These are phyloP conservation scores for Steinernema khuongi DNA, from an alignment of 1,140 invertebrate genomes.

Conservation along the genomic window DNA sequence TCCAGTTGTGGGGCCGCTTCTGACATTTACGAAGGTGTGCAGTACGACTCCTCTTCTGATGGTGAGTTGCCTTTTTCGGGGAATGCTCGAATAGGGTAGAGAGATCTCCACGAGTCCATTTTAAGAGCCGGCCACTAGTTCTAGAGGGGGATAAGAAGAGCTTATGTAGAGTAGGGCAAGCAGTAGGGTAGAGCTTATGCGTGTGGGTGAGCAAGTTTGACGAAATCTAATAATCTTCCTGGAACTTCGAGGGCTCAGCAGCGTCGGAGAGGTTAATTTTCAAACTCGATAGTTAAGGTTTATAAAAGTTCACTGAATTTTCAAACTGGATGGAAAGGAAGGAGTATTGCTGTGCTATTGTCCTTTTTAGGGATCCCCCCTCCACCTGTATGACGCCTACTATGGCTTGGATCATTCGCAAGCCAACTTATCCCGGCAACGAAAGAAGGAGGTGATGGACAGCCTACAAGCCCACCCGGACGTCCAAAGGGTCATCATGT, in stretches of 20 bases:
- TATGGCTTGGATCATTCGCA: constrained; percentile 48
- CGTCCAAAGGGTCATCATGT: constrained; percentile 86
- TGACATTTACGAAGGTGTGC: too few relatives aligned
- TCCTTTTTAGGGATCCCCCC: constrained; percentile 44
- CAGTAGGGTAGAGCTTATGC: neutral
- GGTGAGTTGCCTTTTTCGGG: constrained; percentile 32
- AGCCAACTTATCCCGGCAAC: constrained; percentile 20
- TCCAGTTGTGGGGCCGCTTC: too few relatives aligned
- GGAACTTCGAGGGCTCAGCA: neutral
- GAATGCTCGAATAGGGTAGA: too few relatives aligned
- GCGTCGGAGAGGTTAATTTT: neutral
- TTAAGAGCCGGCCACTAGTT: too few relatives aligned
- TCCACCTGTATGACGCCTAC: constrained; percentile 50
- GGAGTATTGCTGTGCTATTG: constrained; percentile 16
- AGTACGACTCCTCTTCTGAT: neutral
- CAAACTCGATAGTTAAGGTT: too few relatives aligned
- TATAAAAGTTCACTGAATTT: too few relatives aligned
- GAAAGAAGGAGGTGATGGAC: constrained; percentile 39
- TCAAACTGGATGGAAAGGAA: neutral
- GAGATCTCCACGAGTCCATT: too few relatives aligned
- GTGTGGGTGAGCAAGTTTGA: neutral
- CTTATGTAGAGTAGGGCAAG: too few relatives aligned
- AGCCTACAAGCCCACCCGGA: constrained; percentile 58
- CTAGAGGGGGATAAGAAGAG: too few relatives aligned
- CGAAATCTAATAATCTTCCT: neutral